Evolutionary conservation across 2,888 invertebrate genomes (phyloP), one percentile per base, ranked within the genome.

Genomic region (Cataglyphis altisquamis): DNA sequence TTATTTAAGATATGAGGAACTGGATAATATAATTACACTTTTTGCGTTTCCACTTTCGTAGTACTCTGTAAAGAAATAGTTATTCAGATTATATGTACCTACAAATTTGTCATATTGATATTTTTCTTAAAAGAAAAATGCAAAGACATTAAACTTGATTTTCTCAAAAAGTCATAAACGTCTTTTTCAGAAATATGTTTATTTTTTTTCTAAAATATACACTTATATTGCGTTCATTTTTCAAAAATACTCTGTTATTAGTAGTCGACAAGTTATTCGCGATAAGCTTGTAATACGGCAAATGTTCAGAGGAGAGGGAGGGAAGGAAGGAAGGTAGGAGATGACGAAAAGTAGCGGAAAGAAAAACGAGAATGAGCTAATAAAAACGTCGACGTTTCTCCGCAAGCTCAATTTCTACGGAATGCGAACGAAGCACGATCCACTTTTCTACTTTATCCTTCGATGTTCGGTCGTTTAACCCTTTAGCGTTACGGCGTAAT

Each of bases 371-470:
- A 81, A 81, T 63, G 77, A 72, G 77, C 67, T 78, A 77, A 83
- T 67, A 82, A 82, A 86, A 86, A 84, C 84, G 72, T 66, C 66
- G 78, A 63, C 83, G 82, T 85, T 52, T 74, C 85, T 81, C 84
- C 89, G 84, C 90, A 78, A 91, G 89, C 88, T 84, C 89, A 89
- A 91, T 91, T 91, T 89, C 89, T 70, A 77, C 82, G 86, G 87
- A 89, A 91, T 88, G 88, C 87, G 83, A 87, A 85, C 84, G 81
- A 84, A 86, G 86, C 87, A 86, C 85, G 86, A 87, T 85, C 88
- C 88, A 85, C 86, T 90, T 88, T 87, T 87, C 87, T 90, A 83
- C 85, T 86, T 90, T 87, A 85, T 82, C 80, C 86, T 85, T 82
- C 67, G 73, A 55, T 63, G 52, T 85, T 64, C 82, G 83, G 45